These are phyloP conservation scores for Enteromius trimaculatus DNA, from an alignment of 2,797 vertebrate genomes.

Conservation along the genomic window DNA sequence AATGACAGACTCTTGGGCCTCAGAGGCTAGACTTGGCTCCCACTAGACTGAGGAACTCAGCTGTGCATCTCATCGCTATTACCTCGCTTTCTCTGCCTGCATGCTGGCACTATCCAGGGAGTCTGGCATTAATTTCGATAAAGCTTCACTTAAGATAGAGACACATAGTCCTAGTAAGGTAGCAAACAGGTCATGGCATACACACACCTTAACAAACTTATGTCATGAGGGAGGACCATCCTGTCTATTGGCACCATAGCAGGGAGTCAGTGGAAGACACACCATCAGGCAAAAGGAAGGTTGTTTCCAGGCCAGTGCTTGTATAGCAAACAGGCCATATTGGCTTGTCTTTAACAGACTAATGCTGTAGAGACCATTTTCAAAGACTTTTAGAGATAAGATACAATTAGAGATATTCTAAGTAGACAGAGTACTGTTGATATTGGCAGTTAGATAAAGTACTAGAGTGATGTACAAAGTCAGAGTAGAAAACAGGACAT, in stretches of 20 bases:
- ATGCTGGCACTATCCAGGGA: constrained; percentile 41
- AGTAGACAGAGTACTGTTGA: constrained; percentile 9
- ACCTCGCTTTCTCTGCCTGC: constrained; percentile 12
- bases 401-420: constrained; percentile 21
- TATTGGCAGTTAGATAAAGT: constrained; percentile 22
- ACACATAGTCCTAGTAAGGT: constrained; percentile 62
- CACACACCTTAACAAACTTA: constrained; percentile 31
- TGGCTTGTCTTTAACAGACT: constrained; percentile 46
- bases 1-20: constrained; percentile 50
- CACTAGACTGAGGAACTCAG: constrained; percentile 37
- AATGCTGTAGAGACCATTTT: constrained; percentile 44
- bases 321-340: constrained; percentile 48
- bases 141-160: constrained; percentile 60
- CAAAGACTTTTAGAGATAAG: constrained; percentile 22
- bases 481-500: not conserved
- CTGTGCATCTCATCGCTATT: constrained; percentile 33
- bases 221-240: constrained; percentile 33
- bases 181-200: constrained; percentile 50
- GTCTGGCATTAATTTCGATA: constrained; percentile 58
- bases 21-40: constrained; percentile 26
- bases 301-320: constrained; percentile 62
- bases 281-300: constrained; percentile 62
- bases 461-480: constrained; percentile 25
- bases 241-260: constrained; percentile 59
- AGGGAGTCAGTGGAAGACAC: constrained; percentile 60